Conservation (phyloP, 2,113 vertebrate species). For the Channa argus region DNA sequence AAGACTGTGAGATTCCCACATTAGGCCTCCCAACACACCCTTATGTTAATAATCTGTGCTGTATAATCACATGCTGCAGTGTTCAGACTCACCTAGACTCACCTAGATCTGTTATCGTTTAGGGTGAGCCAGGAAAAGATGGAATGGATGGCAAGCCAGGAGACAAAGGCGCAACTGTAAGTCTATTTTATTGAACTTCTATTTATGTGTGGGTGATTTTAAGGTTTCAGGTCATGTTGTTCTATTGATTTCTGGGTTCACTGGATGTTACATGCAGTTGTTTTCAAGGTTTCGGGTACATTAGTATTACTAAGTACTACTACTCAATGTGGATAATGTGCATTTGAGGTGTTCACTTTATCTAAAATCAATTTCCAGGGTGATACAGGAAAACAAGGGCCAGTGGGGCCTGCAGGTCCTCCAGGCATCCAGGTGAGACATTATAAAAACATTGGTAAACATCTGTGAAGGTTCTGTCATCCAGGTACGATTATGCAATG, state of each 20-base stretch:
- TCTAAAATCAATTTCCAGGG: conserved; percentile 69
- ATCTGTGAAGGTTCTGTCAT: too few relatives aligned
- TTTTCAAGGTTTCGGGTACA: not conserved
- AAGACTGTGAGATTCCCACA: conserved; percentile 74
- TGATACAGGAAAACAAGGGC: conserved; percentile 82
- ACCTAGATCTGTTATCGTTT: not conserved
- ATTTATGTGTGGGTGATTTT: not conserved
- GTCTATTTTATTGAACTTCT: conserved; percentile 27
- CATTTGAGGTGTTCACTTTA: not conserved
- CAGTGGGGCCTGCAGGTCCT: conserved; percentile 74
- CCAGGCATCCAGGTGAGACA: conserved; percentile 76
- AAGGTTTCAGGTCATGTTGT: not conserved
- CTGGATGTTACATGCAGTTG: not conserved
- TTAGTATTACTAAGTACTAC: not conserved
- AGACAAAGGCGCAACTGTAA: conserved; percentile 80
- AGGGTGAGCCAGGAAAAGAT: conserved; percentile 79
- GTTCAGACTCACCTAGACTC: not conserved
- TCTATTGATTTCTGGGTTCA: not conserved
- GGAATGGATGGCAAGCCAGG: conserved; percentile 81
- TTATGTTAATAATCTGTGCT: not conserved
- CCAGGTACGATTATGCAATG: too few relatives aligned
- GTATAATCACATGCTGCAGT: not conserved
- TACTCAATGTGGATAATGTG: not conserved
- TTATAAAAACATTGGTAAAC: not conserved
- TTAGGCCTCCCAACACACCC: not conserved